These are phyloP conservation scores for Pterocles gutturalis DNA, from an alignment of 2,113 vertebrate species.

Conservation along the genomic window DNA sequence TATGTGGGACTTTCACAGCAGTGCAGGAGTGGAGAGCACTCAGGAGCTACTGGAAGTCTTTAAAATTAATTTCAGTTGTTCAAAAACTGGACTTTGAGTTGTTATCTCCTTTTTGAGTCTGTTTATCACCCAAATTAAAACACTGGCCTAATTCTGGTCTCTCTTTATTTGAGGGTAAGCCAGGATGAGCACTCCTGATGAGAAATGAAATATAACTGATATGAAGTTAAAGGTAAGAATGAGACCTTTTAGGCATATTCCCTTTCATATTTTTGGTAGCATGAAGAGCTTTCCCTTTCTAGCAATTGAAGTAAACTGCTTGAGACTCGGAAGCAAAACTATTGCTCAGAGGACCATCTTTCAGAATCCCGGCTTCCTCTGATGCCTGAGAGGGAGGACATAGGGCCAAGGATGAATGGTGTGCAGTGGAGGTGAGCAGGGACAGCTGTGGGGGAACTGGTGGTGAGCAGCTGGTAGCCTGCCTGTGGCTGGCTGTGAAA, in stretches of 20 bases:
- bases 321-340: background rate
- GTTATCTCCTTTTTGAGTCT: background rate
- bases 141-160: background rate
- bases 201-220: background rate
- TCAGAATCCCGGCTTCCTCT: background rate
- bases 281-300: background rate
- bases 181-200: background rate
- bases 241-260: background rate
- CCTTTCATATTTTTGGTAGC: background rate
- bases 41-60: background rate
- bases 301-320: background rate
- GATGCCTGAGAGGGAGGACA: fast-evolving
- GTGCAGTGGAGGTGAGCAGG: background rate
- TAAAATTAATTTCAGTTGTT: background rate
- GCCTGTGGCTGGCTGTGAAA: background rate
- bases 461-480: background rate
- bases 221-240: background rate
- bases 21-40: background rate
- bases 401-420: fast-evolving
- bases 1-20: background rate
- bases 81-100: background rate
- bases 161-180: background rate
- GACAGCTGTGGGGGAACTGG: fast-evolving
- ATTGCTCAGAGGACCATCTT: background rate
- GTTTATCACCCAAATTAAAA: background rate